Percentiles rank a stretch among this genome's conserved stretches.
Conservation (phyloP, 1,140 invertebrate species). For the Macrobrachium nipponense region DNA sequence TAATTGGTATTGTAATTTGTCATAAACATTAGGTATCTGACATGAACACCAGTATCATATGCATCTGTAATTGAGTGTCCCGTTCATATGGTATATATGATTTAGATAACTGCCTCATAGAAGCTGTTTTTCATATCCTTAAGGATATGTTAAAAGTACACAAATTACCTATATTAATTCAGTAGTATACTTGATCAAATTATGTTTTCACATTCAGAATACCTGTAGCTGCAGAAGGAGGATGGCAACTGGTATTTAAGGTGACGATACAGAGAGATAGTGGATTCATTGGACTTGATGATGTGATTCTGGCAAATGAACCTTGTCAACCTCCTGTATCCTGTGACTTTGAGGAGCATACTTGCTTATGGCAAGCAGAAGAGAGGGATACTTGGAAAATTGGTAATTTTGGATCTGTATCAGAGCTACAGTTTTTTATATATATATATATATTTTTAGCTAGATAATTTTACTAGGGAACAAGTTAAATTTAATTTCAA, state of each 20-base stretch:
- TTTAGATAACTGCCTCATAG: not conserved
- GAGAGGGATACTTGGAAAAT: slow-evolving; percentile 30
- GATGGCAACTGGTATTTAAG: slow-evolving; percentile 48
- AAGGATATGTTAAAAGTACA: not conserved
- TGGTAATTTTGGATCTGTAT: slow-evolving; percentile 33
- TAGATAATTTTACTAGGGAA: too few species aligned
- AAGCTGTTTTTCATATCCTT: not conserved
- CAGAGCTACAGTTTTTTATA: too few species aligned
- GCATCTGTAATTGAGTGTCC: too few species aligned
- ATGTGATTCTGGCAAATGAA: slow-evolving; percentile 25
- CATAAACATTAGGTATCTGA: too few species aligned
- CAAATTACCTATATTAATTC: not conserved
- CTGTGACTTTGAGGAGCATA: slow-evolving; percentile 54
- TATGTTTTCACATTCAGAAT: not conserved
- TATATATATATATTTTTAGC: too few species aligned
- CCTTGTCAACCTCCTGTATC: slow-evolving; percentile 39
- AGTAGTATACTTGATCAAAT: not conserved
- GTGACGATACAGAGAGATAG: not conserved
- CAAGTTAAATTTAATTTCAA: too few species aligned
- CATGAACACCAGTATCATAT: too few species aligned
- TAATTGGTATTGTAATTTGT: too few species aligned
- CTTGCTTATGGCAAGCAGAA: slow-evolving; percentile 50
- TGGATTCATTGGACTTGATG: slow-evolving; percentile 48
- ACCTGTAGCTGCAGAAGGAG: slow-evolving; percentile 30
- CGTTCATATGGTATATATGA: too few species aligned